Conservation (phyloP, 1,140 invertebrate genomes). For the Euborellia annulipes region DNA sequence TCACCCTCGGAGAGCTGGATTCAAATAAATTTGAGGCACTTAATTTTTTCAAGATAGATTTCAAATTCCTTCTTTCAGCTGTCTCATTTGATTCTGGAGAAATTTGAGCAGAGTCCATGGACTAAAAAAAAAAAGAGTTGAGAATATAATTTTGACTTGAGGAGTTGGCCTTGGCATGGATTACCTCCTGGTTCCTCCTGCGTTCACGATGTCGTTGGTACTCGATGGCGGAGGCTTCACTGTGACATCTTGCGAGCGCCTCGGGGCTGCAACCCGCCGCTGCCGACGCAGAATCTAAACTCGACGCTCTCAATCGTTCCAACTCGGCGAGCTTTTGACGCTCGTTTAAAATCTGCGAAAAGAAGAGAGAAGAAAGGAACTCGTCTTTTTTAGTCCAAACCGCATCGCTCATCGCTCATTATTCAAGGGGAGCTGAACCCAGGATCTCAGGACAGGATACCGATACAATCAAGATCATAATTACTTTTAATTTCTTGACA, state of each 20-base stretch:
- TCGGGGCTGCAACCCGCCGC: slow-evolving; percentile 2
- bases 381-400: too few relatives aligned
- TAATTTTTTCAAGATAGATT: slow-evolving; percentile 70
- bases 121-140: slow-evolving; percentile 3
- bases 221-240: slow-evolving; percentile 36
- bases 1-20: slow-evolving; percentile 34
- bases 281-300: too few relatives aligned
- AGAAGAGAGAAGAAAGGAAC: too few relatives aligned
- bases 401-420: too few relatives aligned
- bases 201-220: slow-evolving; percentile 2
- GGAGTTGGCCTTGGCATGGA: too few relatives aligned
- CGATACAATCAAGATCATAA: too few relatives aligned
- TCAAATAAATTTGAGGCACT: slow-evolving; percentile 25
- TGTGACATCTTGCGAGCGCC: slow-evolving; percentile 44
- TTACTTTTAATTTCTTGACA: slow-evolving; percentile 60
- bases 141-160: too few relatives aligned
- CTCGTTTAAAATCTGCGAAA: slow-evolving; percentile 63
- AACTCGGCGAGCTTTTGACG: slow-evolving; percentile 68
- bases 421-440: too few relatives aligned
- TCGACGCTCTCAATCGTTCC: slow-evolving; percentile 30
- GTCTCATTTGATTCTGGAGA: slow-evolving; percentile 70
- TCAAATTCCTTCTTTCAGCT: slow-evolving; percentile 58
- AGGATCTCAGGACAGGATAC: too few relatives aligned
- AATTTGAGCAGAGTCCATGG: slow-evolving; percentile 18
- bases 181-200: slow-evolving; percentile 23